A percentile compares a stretch with the other conserved stretches of the same genome.
Evolutionary conservation across 92 coral and sea anemone species (phyloP).

Genomic region (Isaurus tuberculatus): DNA sequence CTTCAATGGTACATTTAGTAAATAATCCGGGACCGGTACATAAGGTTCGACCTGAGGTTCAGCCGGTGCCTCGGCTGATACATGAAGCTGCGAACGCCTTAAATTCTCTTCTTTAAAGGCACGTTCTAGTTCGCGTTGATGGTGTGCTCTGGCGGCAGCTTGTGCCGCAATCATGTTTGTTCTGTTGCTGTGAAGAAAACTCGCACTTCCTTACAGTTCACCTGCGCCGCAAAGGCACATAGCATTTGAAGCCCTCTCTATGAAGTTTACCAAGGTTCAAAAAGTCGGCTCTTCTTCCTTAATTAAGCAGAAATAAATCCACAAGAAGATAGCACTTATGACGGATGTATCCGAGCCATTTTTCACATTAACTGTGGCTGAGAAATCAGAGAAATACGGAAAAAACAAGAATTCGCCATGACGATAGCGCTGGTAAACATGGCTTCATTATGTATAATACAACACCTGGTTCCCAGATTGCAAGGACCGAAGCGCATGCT

Average conservation of each 20-base stretch:
- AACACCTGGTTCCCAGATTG: conserved; percentile 96
- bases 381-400: conserved; percentile 90
- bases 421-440: conserved; percentile 99
- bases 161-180: conserved; percentile 97
- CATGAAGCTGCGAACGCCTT: conserved; percentile 73
- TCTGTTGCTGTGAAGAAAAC: conserved; percentile 80
- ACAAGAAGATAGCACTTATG: conserved; percentile 25
- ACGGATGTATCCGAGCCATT: conserved; percentile 45
- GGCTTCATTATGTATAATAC: conserved; percentile 94
- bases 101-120: conserved; percentile 69
- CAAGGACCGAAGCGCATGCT: conserved; percentile 73
- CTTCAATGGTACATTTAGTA: conserved; percentile 95
- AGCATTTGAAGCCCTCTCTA: conserved; percentile 97
- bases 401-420: conserved; percentile 99
- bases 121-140: conserved; percentile 74
- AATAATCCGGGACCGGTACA: conserved; percentile 83
- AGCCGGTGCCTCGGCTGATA: conserved; percentile 56
- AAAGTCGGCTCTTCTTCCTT: conserved; percentile 56
- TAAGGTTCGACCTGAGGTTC: conserved; percentile 65
- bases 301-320: conserved; percentile 35
- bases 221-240: conserved; percentile 96
- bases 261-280: conserved; percentile 51
- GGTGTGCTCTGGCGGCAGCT: conserved; percentile 85
- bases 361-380: conserved; percentile 56
- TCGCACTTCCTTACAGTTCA: conserved; percentile 81